These are phyloP conservation scores for Unio delphinus DNA, from an alignment of 2,888 invertebrate genomes.

Conservation along the genomic window DNA sequence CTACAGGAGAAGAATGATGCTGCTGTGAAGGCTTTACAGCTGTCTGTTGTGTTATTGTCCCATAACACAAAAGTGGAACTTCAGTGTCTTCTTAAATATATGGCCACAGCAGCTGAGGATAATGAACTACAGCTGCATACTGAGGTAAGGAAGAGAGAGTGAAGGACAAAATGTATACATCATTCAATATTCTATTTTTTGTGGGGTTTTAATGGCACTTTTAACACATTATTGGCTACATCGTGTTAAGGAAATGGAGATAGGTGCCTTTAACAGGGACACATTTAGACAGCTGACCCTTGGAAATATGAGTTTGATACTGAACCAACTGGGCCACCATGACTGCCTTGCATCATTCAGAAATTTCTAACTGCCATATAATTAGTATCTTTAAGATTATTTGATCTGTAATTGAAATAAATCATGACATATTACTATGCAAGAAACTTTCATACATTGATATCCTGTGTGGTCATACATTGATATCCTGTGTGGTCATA, in stretches of 20 bases:
- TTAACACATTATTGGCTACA: background rate
- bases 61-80: slow-evolving; percentile 59
- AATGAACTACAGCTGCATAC: slow-evolving; percentile 46
- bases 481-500: no score
- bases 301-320: no score
- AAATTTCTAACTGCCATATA: no score
- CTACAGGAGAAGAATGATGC: slow-evolving; percentile 48
- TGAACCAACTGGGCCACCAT: no score
- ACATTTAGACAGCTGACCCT: no score
- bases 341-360: no score
- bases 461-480: no score
- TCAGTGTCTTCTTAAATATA: slow-evolving; percentile 61
- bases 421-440: no score
- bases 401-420: no score
- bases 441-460: no score
- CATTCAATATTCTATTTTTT: background rate
- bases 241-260: background rate
- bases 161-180: background rate
- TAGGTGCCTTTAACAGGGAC: background rate
- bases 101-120: slow-evolving; percentile 56
- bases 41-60: slow-evolving; percentile 63
- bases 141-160: slow-evolving; percentile 38
- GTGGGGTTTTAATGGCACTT: no score
- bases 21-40: slow-evolving; percentile 62
- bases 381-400: no score